phyloP scores from a whole-genome alignment of 2,113 vertebrate genomes.

The Acinonyx jubatus region DNA sequence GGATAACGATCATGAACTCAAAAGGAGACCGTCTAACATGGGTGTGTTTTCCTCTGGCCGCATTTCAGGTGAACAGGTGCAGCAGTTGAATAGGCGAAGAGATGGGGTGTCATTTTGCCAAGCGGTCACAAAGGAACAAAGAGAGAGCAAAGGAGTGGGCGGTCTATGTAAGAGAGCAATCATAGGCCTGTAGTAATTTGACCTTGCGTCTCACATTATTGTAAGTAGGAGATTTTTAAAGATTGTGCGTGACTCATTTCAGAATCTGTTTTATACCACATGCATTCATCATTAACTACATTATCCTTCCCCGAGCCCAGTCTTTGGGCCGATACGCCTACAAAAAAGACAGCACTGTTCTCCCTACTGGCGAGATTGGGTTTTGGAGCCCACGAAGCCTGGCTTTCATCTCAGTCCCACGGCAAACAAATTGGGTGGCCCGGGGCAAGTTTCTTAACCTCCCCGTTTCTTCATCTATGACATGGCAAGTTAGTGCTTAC shows the following conservation, averaged over 20 bases:
- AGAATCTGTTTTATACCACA: not conserved
- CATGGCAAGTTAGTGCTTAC: not conserved
- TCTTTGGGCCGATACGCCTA: not conserved
- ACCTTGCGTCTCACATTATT: not conserved
- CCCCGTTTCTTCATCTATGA: not conserved
- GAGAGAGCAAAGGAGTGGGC: not conserved
- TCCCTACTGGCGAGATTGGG: not conserved
- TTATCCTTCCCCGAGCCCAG: not conserved
- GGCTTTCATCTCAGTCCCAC: not conserved
- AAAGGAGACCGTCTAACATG: not conserved
- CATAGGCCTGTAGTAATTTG: no score
- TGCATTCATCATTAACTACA: not conserved
- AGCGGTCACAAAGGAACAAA: not conserved
- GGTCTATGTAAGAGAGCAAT: not conserved
- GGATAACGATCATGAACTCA: accelerated
- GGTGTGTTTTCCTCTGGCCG: not conserved
- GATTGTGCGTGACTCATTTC: not conserved
- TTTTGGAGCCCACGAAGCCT: not conserved
- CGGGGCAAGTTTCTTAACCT: not conserved
- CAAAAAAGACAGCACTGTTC: not conserved
- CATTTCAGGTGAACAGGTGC: not conserved
- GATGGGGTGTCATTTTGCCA: not conserved
- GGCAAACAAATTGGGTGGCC: not conserved
- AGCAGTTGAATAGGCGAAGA: not conserved
- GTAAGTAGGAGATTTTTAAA: not conserved